Conservation (phyloP, 1,140 invertebrate species). For the Pogonus chalceus region DNA sequence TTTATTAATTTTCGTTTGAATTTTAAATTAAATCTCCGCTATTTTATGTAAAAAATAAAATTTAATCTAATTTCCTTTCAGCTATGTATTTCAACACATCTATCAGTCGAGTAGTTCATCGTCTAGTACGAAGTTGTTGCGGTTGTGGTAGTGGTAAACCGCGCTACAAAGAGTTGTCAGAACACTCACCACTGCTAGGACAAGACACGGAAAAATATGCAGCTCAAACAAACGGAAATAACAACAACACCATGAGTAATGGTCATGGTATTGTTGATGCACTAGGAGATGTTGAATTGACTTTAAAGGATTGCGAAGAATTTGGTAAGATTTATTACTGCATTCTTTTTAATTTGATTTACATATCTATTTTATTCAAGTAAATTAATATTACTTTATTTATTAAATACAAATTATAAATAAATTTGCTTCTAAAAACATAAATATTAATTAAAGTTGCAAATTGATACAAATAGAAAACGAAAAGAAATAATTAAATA, state of each 20-base stretch:
- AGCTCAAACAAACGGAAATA: conserved; percentile 11
- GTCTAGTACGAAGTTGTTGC: conserved; percentile 21
- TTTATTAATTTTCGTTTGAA: no score
- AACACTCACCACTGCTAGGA: conserved; percentile 27
- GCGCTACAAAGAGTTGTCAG: conserved; percentile 28
- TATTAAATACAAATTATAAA: not conserved
- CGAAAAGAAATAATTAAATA: conserved; percentile 9
- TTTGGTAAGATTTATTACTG: conserved; percentile 21
- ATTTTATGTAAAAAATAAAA: no score
- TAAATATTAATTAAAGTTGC: not conserved
- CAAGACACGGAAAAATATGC: conserved; percentile 15
- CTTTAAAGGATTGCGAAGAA: conserved; percentile 32
- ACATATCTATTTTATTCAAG: not conserved
- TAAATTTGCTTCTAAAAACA: not conserved
- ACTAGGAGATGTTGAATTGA: conserved; percentile 25
- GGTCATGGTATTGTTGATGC: conserved; percentile 11
- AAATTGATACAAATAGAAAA: not conserved
- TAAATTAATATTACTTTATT: not conserved
- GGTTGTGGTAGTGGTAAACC: conserved; percentile 21
- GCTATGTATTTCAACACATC: conserved; percentile 34
- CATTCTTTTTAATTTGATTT: not conserved
- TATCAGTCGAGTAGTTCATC: conserved; percentile 21
- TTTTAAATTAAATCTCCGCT: no score
- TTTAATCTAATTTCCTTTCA: no score
- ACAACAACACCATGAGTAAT: not conserved